Evolutionary conservation across 2,797 vertebrate species (phyloP), one percentile per base, ranked within the genome.

Genomic region (Hippopotamyrus pictus): DNA sequence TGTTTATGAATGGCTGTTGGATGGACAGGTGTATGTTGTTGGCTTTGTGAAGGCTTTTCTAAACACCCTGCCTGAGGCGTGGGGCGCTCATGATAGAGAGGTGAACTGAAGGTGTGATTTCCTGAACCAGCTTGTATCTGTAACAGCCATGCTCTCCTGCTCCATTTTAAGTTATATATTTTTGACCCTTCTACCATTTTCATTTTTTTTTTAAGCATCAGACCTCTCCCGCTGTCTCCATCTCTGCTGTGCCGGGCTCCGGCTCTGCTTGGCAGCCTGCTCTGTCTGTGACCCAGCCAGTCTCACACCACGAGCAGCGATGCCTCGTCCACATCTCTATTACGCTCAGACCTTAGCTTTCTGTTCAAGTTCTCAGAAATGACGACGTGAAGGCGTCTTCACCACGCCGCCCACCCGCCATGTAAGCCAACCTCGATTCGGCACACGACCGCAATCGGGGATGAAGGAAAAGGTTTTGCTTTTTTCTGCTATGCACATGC

Each of bases 261-360:
- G 97, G 97, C 97, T 95, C 96, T 94, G 91, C 94, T 62, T 14
- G 33, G 33, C 69, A 95, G 95, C 95, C 96, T 95, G 95, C 92
- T 94, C 92, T 91, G 93, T 96, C 93, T 92, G 94, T 92, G 95
- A 95, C 94, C 94, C 95, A 94, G 94, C 92, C 95, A 91, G 93
- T 91, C 69, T 92, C 93, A 93, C 95, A 96, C 96, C 97, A 97
- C 97, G 97, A 97, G 97, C 97, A 98, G 97, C 95, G 96, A 98
- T 98, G 98, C 98, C 98, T 99, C 98, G 98, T 96, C 97, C 97
- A 93, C 93, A 93, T 95, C 95, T 96, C 97, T 96, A 96, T 91
- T 88, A 89, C 87, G 91, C 92, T 92, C 89, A 88, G 89, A 91
- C 87, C 89, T 90, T 91, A 62, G 90, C 89, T 90, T 89, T 89